Conservation (phyloP, 2,888 invertebrate species). For the Oscheius onirici region DNA sequence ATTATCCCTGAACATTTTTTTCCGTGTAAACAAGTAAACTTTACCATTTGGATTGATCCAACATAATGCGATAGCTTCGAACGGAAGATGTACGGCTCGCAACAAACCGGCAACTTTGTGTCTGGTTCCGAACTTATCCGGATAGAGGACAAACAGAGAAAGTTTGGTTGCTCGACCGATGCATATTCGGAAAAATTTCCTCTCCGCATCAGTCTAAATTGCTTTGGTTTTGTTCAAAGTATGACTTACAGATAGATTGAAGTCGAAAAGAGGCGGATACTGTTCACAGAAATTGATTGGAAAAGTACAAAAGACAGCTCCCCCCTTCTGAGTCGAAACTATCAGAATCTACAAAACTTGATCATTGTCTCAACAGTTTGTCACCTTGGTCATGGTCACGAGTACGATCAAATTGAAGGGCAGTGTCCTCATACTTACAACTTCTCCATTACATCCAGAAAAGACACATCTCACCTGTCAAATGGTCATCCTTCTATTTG, state of each 20-base stretch:
- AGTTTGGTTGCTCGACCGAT: constrained; percentile 11
- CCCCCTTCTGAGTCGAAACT: constrained; percentile 46
- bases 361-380: not conserved
- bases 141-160: constrained; percentile 6
- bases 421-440: constrained; percentile 54
- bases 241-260: constrained; percentile 77
- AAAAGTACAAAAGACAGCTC: constrained; percentile 46
- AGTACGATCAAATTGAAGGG: constrained; percentile 57
- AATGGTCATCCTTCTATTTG: not conserved
- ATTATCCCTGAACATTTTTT: constrained; percentile 3
- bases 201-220: not conserved
- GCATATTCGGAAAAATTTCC: constrained; percentile 9
- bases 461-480: constrained; percentile 92
- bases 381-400: constrained; percentile 58
- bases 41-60: constrained; percentile 18
- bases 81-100: constrained; percentile 5
- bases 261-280: constrained; percentile 88
- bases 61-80: not conserved
- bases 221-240: not conserved
- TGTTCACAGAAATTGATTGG: constrained; percentile 74
- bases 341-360: constrained; percentile 38
- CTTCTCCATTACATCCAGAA: constrained; percentile 90
- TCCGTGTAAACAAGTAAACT: not conserved
- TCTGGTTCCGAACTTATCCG: constrained; percentile 19
- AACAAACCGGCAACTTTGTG: not conserved